These are phyloP conservation scores for Callyntrura sp. DNA, from an alignment of 2,888 invertebrate species.

Conservation along the genomic window DNA sequence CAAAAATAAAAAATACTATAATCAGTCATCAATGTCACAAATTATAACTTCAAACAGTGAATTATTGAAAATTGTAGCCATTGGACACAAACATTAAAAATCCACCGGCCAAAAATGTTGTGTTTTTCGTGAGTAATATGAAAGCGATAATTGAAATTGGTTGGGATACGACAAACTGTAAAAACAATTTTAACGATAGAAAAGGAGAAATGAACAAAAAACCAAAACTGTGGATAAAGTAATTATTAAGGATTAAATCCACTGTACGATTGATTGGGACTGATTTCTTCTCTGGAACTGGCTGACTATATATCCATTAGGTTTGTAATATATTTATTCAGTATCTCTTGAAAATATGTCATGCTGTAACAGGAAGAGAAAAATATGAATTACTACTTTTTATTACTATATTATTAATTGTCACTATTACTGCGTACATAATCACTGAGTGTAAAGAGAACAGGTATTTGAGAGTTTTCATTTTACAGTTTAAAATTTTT, in stretches of 20 bases:
- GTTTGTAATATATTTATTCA: slow-evolving; percentile 76
- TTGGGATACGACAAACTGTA: slow-evolving; percentile 44
- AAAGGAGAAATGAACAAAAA: slow-evolving; percentile 49
- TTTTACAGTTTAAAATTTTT: background rate
- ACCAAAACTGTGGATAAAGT: slow-evolving; percentile 56
- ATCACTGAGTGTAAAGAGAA: slow-evolving; percentile 63
- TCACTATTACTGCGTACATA: slow-evolving; percentile 39
- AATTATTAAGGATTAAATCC: slow-evolving; percentile 69
- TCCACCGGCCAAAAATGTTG: background rate
- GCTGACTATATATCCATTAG: slow-evolving; percentile 75
- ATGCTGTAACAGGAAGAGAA: slow-evolving; percentile 64
- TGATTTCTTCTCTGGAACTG: slow-evolving; percentile 80
- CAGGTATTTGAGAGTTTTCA: slow-evolving; percentile 58
- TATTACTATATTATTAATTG: slow-evolving; percentile 45
- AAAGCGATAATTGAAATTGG: slow-evolving; percentile 19
- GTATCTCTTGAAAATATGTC: slow-evolving; percentile 69
- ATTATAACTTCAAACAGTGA: slow-evolving; percentile 25
- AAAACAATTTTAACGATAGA: slow-evolving; percentile 12
- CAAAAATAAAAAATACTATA: slow-evolving; percentile 55
- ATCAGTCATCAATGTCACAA: slow-evolving; percentile 65
- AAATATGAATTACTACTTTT: slow-evolving; percentile 65
- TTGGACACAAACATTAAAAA: background rate
- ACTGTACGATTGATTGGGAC: slow-evolving; percentile 77
- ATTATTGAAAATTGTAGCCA: slow-evolving; percentile 50
- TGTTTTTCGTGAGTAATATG: slow-evolving; percentile 21